Evolutionary conservation across 2,888 invertebrate genomes (phyloP), one percentile per base, ranked within the genome.

Genomic region (Drosophila parthenogenetica): DNA sequence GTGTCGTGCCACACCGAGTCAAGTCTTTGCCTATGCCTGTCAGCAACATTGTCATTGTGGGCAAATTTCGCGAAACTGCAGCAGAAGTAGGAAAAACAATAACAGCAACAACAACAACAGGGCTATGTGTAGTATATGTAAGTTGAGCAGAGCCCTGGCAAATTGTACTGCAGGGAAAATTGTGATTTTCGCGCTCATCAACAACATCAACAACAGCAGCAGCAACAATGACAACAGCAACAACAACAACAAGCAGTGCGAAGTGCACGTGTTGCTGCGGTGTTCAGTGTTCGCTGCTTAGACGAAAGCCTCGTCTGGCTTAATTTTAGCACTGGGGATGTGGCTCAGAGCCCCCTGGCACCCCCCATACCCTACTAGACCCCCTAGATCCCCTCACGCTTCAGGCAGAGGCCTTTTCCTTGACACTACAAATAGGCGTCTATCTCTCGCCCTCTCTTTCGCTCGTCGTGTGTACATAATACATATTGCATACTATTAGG

Each of bases 121-220:
- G 13, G 35, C 35, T 35, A 5, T 35, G 13, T 35, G 13, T 35
- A 13, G 11, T 13, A 35, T 62, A 57, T 54, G 64, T 45, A 59
- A 63, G 62, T 57, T 48, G 57, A 70, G 67, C 64, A 53, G 58
- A 68, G 68, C 66, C 48, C 61, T 65, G 50, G 71, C 78, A 87
- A 86, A 85, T 87, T 87, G 88, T 85, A 77, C 84, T 82, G 80
- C 86, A 77, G 86, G 86, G 84, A 85, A 87, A 85, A 87, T 87
- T 85, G 80, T 80, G 84, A 85, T 85, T 85, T 85, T 86, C 80
- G 73, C 83, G 83, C 83, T 85, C 83, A 86, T 80, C 88, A 85
- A 70, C 79, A 73, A 17, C 64, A 62, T 45, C 68, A 69, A n/a
- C 63, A 74, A 35, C 63, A 54, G n/a, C 58, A 62, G n/a, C 55